Evolutionary conservation across 2,888 invertebrate species (phyloP).

Genomic region (Yponomeuta cagnagella): DNA sequence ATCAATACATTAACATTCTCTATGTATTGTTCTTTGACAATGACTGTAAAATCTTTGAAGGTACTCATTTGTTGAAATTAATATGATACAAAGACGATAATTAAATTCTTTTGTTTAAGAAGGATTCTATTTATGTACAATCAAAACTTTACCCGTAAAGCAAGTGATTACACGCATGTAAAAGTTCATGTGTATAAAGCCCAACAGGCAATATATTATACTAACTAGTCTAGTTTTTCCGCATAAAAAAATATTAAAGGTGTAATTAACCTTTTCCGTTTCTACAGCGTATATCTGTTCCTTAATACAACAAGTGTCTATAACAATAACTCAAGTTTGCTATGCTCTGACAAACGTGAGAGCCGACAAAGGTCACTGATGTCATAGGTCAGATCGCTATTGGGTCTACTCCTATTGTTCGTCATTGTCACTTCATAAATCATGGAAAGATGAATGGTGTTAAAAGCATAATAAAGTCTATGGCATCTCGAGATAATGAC

Average conservation of each 20-base stretch:
- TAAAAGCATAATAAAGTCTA: slow-evolving; percentile 37
- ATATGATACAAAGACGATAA: background rate
- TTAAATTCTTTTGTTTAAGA: too few species aligned
- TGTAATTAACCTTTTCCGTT: slow-evolving; percentile 35
- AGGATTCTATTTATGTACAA: too few species aligned
- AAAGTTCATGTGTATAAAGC: background rate
- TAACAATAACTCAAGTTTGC: slow-evolving; percentile 35
- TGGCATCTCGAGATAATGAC: slow-evolving; percentile 36
- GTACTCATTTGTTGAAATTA: background rate
- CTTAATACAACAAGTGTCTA: slow-evolving; percentile 30
- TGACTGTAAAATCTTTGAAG: background rate
- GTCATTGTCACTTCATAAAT: slow-evolving; percentile 45
- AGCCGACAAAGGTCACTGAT: slow-evolving; percentile 40
- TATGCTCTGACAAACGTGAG: slow-evolving; percentile 38
- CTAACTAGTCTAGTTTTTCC: background rate
- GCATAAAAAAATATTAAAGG: slow-evolving; percentile 4
- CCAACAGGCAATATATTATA: background rate
- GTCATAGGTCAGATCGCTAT: slow-evolving; percentile 57
- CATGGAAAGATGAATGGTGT: slow-evolving; percentile 39
- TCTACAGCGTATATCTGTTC: slow-evolving; percentile 28
- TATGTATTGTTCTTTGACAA: background rate
- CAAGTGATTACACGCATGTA: too few species aligned
- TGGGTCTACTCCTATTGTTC: slow-evolving; percentile 48
- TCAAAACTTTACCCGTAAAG: too few species aligned
- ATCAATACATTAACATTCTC: slow-evolving; percentile 3